Evolutionary conservation across 2,797 vertebrate genomes (phyloP).

Genomic region (Chloroceryle amazona): DNA sequence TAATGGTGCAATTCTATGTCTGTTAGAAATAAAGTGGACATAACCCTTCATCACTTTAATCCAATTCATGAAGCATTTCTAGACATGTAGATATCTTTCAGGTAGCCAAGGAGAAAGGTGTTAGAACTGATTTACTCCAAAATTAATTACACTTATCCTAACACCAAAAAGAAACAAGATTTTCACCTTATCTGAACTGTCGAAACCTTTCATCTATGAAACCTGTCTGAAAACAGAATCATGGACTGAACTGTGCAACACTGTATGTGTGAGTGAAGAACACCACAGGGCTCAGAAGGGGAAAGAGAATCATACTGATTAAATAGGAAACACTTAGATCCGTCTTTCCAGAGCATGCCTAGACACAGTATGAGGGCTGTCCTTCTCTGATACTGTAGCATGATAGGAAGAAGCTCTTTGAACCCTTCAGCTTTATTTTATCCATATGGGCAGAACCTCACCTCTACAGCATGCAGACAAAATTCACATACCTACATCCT

Average conservation of each 20-base stretch:
- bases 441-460: neutral
- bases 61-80: neutral
- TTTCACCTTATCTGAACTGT: neutral
- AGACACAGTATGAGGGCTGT: neutral
- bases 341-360: neutral
- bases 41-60: slow-evolving; percentile 11
- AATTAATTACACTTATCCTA: neutral
- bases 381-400: neutral
- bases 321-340: neutral
- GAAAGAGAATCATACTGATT: neutral
- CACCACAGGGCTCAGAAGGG: neutral
- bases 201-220: neutral
- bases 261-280: neutral
- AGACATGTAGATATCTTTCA: neutral
- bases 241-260: neutral
- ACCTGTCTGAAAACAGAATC: neutral
- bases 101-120: neutral
- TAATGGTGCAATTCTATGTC: neutral
- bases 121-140: neutral
- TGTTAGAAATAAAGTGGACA: slow-evolving; percentile 4
- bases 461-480: neutral
- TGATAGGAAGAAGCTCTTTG: neutral
- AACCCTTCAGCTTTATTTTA: neutral
- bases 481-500: neutral
- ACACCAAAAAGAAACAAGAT: neutral